These are phyloP conservation scores for Knipowitschia caucasica DNA, from an alignment of 2,797 vertebrate genomes.

Conservation along the genomic window DNA sequence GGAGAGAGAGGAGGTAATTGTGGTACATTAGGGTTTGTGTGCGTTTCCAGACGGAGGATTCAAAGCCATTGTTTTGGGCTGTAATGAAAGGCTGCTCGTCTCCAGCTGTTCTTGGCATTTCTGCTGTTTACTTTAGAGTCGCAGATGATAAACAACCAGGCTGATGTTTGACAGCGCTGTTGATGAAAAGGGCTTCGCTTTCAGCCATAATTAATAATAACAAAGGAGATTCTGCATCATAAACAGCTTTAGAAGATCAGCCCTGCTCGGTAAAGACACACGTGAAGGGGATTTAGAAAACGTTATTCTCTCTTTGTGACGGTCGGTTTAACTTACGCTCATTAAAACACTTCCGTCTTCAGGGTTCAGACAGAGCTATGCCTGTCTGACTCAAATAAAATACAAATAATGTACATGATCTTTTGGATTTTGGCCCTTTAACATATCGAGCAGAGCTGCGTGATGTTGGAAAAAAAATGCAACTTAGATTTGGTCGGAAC, in stretches of 20 bases:
- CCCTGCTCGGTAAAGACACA: not conserved
- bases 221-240: not conserved
- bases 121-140: not conserved
- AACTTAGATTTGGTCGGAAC: too few species aligned
- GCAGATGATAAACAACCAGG: not conserved
- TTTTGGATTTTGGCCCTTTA: too few species aligned
- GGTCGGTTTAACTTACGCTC: too few species aligned
- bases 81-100: conserved; percentile 5
- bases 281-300: not conserved
- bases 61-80: conserved; percentile 13
- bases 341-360: too few species aligned
- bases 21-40: conserved; percentile 2
- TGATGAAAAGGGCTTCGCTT: not conserved
- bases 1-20: conserved; percentile 13
- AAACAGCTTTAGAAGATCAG: not conserved
- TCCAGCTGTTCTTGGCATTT: conserved; percentile 10
- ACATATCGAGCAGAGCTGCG: too few species aligned
- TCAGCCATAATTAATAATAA: conserved; percentile 4
- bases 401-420: too few species aligned
- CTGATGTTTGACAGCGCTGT: not conserved
- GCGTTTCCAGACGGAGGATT: conserved; percentile 28
- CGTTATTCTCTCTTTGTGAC: too few species aligned
- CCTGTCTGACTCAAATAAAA: too few species aligned
- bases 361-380: too few species aligned
- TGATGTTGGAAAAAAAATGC: too few species aligned